phyloP scores from a whole-genome alignment of 2,888 invertebrate genomes.

The Drosophila melanosoma region DNA sequence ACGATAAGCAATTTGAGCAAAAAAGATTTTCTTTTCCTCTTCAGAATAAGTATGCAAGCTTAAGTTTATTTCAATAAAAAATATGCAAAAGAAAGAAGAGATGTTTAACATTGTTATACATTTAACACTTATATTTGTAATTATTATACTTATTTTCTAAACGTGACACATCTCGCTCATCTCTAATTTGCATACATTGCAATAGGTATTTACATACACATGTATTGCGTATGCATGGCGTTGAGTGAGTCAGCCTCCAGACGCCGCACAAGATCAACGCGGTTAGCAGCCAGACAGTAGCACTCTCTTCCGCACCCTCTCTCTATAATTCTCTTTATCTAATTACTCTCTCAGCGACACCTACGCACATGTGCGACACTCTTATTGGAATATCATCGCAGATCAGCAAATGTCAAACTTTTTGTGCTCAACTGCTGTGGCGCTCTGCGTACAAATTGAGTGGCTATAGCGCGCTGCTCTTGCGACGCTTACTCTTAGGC shows the following conservation, averaged over 20 bases:
- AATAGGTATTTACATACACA: not conserved
- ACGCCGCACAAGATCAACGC: constrained; percentile 43
- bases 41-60: not conserved
- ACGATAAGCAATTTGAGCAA: not conserved
- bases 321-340: not conserved
- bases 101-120: not conserved
- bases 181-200: constrained; percentile 20
- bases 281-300: constrained; percentile 37
- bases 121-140: not conserved
- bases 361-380: constrained; percentile 43
- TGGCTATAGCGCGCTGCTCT: constrained; percentile 25
- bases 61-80: not conserved
- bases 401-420: constrained; percentile 20
- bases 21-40: no score
- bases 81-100: not conserved
- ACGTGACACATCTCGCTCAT: not conserved
- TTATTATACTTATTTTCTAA: not conserved
- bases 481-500: constrained; percentile 10
- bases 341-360: constrained; percentile 18
- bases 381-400: constrained; percentile 36
- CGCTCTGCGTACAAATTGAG: constrained; percentile 20
- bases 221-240: constrained; percentile 10
- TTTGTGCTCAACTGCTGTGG: not conserved
- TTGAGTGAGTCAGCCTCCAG: constrained; percentile 58
- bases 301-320: constrained; percentile 8